Base-by-base conservation (phyloP, 2,888 invertebrate genomes). In the Xylocampa areola region DNA sequence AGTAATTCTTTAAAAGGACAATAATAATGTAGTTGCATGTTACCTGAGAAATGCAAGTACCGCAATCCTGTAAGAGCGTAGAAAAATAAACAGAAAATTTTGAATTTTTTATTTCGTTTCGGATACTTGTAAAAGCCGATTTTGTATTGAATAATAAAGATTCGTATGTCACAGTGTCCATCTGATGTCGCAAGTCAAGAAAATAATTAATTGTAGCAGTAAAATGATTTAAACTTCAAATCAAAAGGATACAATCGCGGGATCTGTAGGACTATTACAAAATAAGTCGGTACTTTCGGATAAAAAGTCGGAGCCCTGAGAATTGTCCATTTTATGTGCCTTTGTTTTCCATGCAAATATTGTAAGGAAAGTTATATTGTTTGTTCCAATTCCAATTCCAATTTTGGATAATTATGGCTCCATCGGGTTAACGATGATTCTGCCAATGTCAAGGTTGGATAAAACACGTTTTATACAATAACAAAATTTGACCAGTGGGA, bases 271-370 rank as follows among this genome's bases (percentile, higher is more conserved):
- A 52, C 76, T 79, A 58, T 75, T 66, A 62, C 33, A 64, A 49
- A 75, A 73, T 44, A 68, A 61, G 41, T 78, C 77, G 10, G 72
- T 72, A 23, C 68, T 79, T 53, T 84, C 81, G 1, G 84, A 82
- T 45, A 87, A 82, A 44, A 84, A 77, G 49, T 88, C 86, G 0
- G 88, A 89, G 64, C 82, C 87, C 51, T 87, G 87, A 10, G 90
- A 90, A 64, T 87, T 75, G 59, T 90, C 81, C 90, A 90, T 90
- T 21, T 41, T 41, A n/a, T 19, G 5, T 44, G 6, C 2, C 8
- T 13, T 0, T 4, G 4, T 21, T 8, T 0, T 13, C 4, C 11
- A 6, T 23, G 1, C n/a, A 30, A 11, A 21, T 37, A 30, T 11
- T 25, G 7, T n/a, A n/a, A n/a, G n/a, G n/a, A n/a, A n/a, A n/a